Base-by-base conservation (phyloP, 2,888 invertebrate species). In the Troides aeacus region DNA sequence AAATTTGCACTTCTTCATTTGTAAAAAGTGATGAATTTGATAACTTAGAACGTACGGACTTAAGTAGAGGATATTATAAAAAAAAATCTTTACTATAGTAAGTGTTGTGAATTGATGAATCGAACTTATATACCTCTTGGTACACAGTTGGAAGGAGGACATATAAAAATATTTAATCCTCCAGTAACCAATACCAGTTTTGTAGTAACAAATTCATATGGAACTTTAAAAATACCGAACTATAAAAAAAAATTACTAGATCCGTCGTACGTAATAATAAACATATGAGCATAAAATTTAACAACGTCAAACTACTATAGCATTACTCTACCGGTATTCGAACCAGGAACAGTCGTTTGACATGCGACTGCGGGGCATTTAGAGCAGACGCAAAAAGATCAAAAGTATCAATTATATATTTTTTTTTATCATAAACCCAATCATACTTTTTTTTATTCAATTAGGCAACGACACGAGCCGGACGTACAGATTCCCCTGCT, bases 281-380 rank as follows among this genome's bases (percentile, higher is more conserved):
- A 39, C 21, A 6, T 7, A 10, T 18, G 10, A 57, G 24, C 18
- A 30, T 24, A 10, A 46, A 24, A 46, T 46, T 59, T 46, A 50
- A 60, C 23, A 66, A 59, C 24, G n/a, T 6, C n/a, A 50, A 42
- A 15, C 46, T 66, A 23, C 30, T 68, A 24, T 63, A 63, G 18
- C 39, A 59, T 46, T 56, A 39, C 30, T 36, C 24, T 39, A 65
- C 62, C 65, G 64, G 69, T 62, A 65, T 65, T 30, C 65, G 65
- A 69, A 69, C 62, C 61, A 69, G 69, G 61, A 69, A 69, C 65
- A 69, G 21, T 36, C 46, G 62, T 24, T 46, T 66, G 69, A 69
- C 62, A 66, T 50, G 58, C 57, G 18, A 57, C 65, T 58, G 62
- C 69, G 58, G 65, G 69, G 50, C 62, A 58, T 62, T 39, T 62